These are phyloP conservation scores for Orycteropus afer DNA, from an alignment of 2,113 vertebrate genomes.

Conservation along the genomic window DNA sequence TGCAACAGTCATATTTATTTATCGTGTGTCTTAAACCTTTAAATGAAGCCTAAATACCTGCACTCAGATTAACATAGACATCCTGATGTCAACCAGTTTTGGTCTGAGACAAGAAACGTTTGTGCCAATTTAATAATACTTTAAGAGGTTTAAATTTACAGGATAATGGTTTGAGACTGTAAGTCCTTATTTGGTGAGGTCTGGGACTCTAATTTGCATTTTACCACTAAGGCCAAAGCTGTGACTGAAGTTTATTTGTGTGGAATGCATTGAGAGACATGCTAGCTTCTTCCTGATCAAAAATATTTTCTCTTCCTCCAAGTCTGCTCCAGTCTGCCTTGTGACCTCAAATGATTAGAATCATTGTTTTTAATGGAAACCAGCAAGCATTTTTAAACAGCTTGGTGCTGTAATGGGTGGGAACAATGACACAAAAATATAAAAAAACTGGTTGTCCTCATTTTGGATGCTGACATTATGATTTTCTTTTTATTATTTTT, in stretches of 20 bases:
- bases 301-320: not conserved
- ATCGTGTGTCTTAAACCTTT: not conserved
- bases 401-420: not conserved
- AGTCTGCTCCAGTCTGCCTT: not conserved
- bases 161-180: not conserved
- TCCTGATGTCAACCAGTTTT: slow-evolving; percentile 6
- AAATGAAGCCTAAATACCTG: slow-evolving; percentile 40
- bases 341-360: not conserved
- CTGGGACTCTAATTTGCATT: not conserved
- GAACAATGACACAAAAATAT: not conserved
- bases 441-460: not conserved
- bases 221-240: not conserved
- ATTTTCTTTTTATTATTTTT: not conserved
- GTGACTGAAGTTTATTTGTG: not conserved
- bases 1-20: slow-evolving; percentile 20
- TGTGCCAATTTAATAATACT: not conserved
- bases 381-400: not conserved
- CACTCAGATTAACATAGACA: slow-evolving; percentile 22
- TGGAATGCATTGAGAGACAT: not conserved
- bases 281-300: not conserved
- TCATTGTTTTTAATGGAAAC: not conserved
- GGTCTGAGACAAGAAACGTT: not conserved
- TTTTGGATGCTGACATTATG: not conserved
- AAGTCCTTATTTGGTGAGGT: not conserved
- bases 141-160: not conserved